phyloP scores from a whole-genome alignment of 1,140 invertebrate genomes.

The Sitophilus oryzae region DNA sequence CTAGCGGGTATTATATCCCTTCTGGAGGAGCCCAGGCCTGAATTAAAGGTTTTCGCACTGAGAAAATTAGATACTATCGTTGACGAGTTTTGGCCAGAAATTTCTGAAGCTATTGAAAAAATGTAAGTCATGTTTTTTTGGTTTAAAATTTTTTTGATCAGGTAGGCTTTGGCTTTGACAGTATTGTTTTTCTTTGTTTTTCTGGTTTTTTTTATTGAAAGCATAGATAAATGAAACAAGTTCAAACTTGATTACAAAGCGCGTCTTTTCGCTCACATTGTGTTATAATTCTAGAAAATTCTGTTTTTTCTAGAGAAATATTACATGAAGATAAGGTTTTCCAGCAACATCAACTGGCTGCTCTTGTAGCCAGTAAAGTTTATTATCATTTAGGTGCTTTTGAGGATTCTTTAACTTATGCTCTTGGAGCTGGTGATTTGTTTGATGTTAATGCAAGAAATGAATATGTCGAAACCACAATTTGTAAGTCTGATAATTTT shows the following conservation, averaged over 20 bases:
- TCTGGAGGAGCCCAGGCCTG: slow-evolving; percentile 86
- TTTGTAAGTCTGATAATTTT: slow-evolving; percentile 52
- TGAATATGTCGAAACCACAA: slow-evolving; percentile 96
- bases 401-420: slow-evolving; percentile 91
- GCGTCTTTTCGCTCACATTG: too few relatives aligned
- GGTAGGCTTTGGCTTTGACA: background rate
- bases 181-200: background rate
- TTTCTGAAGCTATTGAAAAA: slow-evolving; percentile 95
- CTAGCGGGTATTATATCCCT: slow-evolving; percentile 91
- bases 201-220: background rate
- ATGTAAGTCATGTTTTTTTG: slow-evolving; percentile 66
- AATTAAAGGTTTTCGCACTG: slow-evolving; percentile 88
- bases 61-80: slow-evolving; percentile 90
- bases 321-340: slow-evolving; percentile 90
- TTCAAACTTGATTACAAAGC: background rate
- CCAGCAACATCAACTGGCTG: slow-evolving; percentile 83
- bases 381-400: slow-evolving; percentile 97
- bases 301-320: slow-evolving; percentile 74
- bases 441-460: slow-evolving; percentile 90
- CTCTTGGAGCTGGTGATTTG: slow-evolving; percentile 84
- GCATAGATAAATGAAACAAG: background rate
- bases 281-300: too few relatives aligned
- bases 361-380: slow-evolving; percentile 96
- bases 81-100: slow-evolving; percentile 98
- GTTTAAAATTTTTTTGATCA: background rate